Evolutionary conservation across 2,113 vertebrate species (phyloP), one percentile per base, ranked within the genome.

Genomic region (Gorilla gorilla): DNA sequence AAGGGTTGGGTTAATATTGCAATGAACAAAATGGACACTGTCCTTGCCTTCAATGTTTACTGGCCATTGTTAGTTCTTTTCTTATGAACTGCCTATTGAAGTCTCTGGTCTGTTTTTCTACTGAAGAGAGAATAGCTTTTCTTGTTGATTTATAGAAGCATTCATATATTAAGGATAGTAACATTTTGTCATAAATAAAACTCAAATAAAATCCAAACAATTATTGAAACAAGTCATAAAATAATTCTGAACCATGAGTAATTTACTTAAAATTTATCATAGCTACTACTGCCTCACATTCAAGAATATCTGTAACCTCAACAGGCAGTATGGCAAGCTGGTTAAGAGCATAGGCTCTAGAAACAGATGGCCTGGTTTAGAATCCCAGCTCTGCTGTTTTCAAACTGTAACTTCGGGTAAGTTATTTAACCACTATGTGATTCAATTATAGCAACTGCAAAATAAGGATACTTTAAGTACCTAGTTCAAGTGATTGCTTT

Each of bases 71-170:
- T 79, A 59, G 80, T 80, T 92, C 45, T 68, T 87, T 59, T 73
- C 92, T 86, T 83, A 75, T 93, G 75, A 96, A 94, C 90, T 22
- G 55, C 27, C 59, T 80, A 94, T 1, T 94, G 59, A 96, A 90
- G 52, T 94, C 85, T 84, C 32, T n/a, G 16, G 30, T 82, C 72
- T 97, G 72, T 86, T 94, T 88, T 97, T 82, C 38, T 87, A 52
- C 50, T 8, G 2, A 84, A 91, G 5, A 96, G 7, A 95, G 16
- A 50, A 90, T 38, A 4, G 1, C 16, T 70, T 32, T 93, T 83
- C 89, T 89, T 86, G 35, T 40, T 20, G 2, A 78, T 48, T 73
- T 96, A 72, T 55, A 55, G 55, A 89, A 96, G 72, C 22, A 93
- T 57, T 76, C 45, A n/a, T 40, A 78, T 50, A 73, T 52, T 64